Conservation (phyloP, 2,888 invertebrate genomes). For the Vandiemenella viatica region DNA sequence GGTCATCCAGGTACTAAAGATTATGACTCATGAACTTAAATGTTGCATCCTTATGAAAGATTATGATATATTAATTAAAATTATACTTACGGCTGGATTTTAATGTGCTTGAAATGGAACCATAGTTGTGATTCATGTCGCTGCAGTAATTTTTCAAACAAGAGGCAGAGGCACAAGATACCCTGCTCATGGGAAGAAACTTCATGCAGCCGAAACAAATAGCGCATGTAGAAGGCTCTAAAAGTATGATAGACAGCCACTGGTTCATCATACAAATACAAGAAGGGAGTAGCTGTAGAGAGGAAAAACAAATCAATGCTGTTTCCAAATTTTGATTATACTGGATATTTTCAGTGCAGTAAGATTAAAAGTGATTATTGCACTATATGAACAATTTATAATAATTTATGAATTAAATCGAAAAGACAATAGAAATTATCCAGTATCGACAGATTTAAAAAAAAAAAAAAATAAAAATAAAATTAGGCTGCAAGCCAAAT, state of each 20-base stretch:
- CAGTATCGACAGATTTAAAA: too few relatives aligned
- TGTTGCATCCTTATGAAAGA: too few relatives aligned
- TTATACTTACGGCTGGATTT: conserved; percentile 78
- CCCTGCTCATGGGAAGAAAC: conserved; percentile 83
- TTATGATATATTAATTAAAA: too few relatives aligned
- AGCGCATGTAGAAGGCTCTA: conserved; percentile 77
- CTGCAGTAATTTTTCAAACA: conserved; percentile 80
- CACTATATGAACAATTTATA: too few relatives aligned
- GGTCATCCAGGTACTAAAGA: too few relatives aligned
- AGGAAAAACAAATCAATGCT: too few relatives aligned
- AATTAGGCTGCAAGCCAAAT: too few relatives aligned
- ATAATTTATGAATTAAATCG: too few relatives aligned
- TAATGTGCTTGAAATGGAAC: conserved; percentile 76
- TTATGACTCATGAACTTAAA: too few relatives aligned
- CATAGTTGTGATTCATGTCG: conserved; percentile 80
- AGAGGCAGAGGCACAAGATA: conserved; percentile 72
- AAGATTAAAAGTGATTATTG: not conserved
- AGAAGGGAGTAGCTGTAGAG: conserved; percentile 76
- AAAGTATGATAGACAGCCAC: conserved; percentile 78
- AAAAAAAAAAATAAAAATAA: too few relatives aligned
- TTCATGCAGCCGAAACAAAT: conserved; percentile 82
- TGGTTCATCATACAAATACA: conserved; percentile 82
- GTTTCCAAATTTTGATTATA: not conserved
- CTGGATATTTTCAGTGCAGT: not conserved
- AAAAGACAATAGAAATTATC: too few relatives aligned